A percentile compares a stretch with the other conserved stretches of the same genome.
Evolutionary conservation across 37 sponge, comb jelly and placozoan species (phyloP).

Genomic region (Cladorhizidae sp.): DNA sequence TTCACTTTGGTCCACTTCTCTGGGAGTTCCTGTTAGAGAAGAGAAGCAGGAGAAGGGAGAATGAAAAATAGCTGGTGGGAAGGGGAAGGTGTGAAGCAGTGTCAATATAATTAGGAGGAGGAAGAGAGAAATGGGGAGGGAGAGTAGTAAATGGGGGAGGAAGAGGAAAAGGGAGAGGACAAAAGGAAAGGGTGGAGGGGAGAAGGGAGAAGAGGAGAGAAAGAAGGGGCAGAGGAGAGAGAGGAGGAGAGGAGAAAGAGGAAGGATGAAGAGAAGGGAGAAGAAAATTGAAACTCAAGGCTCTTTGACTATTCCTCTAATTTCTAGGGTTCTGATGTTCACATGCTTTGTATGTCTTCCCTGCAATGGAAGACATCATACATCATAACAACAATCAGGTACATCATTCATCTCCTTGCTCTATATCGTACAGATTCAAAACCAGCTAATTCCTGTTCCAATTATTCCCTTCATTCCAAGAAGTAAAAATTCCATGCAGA

Average conservation of each 20-base stretch:
- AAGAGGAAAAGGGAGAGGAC: not conserved
- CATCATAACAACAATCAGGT: too few relatives aligned
- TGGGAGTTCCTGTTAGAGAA: constrained; percentile 79
- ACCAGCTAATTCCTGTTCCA: too few relatives aligned
- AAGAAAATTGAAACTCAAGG: not conserved
- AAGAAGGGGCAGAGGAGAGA: not conserved
- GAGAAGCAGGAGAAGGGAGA: not conserved
- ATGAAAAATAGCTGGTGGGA: not conserved
- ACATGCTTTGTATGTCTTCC: too few relatives aligned
- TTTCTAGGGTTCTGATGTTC: not conserved
- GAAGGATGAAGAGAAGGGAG: not conserved
- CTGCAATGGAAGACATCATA: too few relatives aligned
- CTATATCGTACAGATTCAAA: too few relatives aligned
- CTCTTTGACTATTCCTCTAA: too few relatives aligned
- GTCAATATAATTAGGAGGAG: not conserved
- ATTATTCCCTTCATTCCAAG: too few relatives aligned
- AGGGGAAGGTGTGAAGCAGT: not conserved
- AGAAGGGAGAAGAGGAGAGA: not conserved
- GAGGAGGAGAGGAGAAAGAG: not conserved
- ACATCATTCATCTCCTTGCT: too few relatives aligned
- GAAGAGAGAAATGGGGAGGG: not conserved
- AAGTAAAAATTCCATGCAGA: too few relatives aligned
- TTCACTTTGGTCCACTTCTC: constrained; percentile 96
- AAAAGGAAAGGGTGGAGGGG: not conserved
- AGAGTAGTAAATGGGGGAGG: not conserved